Evolutionary conservation across 2,113 vertebrate genomes (phyloP).

Genomic region (Gasterosteus aculeatus): DNA sequence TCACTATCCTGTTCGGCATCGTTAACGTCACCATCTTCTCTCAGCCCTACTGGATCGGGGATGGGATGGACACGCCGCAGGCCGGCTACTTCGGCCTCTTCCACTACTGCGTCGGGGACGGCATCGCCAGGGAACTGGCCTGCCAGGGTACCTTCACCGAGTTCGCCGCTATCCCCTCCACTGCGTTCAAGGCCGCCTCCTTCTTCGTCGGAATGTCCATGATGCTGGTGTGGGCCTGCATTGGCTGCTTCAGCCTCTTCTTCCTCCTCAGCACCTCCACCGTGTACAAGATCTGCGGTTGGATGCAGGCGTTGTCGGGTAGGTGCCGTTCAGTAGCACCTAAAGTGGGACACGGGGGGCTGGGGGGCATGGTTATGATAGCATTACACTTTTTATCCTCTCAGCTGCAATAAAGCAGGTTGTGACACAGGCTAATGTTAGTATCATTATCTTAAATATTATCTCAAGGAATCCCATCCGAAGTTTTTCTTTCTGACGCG

Average conservation of each 20-base stretch:
- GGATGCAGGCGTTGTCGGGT: constrained; percentile 96
- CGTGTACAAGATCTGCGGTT: constrained; percentile 97
- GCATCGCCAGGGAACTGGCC: constrained; percentile 88
- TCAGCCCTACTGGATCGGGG: constrained; percentile 97
- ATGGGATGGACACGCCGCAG: constrained; percentile 95
- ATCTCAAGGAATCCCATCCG: background rate
- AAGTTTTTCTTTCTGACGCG: background rate
- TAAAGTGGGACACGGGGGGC: background rate
- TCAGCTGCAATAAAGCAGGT: too few species aligned
- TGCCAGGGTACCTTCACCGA: constrained; percentile 97
- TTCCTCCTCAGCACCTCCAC: constrained; percentile 98
- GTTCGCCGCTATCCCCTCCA: constrained; percentile 91
- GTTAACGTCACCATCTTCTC: constrained; percentile 96
- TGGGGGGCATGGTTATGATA: background rate
- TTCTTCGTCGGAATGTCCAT: constrained; percentile 97
- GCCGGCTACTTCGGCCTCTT: constrained; percentile 97
- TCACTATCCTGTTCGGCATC: constrained; percentile 96
- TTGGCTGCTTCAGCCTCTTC: constrained; percentile 94
- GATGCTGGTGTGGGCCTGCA: constrained; percentile 93
- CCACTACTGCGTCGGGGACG: constrained; percentile 94
- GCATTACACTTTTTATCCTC: background rate
- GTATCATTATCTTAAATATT: background rate
- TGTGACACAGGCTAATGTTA: background rate
- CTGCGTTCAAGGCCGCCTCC: constrained; percentile 95
- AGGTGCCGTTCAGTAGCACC: constrained; percentile 50